phyloP scores from a whole-genome alignment of 2,888 invertebrate species.

The Aradus depressus region DNA sequence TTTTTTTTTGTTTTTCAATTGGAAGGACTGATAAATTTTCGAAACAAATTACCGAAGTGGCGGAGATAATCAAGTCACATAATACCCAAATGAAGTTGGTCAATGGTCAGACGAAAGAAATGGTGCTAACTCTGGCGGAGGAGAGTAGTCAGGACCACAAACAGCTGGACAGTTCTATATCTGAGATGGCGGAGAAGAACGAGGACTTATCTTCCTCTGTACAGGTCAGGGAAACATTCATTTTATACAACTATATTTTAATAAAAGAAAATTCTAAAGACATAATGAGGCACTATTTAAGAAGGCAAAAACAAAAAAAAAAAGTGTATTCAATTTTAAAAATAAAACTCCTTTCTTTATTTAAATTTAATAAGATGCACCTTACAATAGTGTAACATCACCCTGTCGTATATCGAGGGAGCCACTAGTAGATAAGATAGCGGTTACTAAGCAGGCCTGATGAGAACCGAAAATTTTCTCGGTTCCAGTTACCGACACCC shows the following conservation, averaged over 20 bases:
- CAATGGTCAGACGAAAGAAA: conserved; percentile 30
- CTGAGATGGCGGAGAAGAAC: conserved; percentile 24
- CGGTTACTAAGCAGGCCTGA: too few relatives aligned
- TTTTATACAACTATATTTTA: too few relatives aligned
- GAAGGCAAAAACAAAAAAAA: not conserved
- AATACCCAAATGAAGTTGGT: conserved; percentile 35
- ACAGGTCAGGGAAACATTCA: conserved; percentile 27
- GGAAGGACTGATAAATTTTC: conserved; percentile 38
- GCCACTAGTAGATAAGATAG: too few relatives aligned
- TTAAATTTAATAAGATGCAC: too few relatives aligned
- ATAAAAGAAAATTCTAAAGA: too few relatives aligned
- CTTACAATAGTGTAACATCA: too few relatives aligned
- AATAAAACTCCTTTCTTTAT: too few relatives aligned
- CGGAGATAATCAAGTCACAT: conserved; percentile 41
- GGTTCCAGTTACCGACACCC: too few relatives aligned
- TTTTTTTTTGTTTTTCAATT: conserved; percentile 39
- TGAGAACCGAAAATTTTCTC: too few relatives aligned
- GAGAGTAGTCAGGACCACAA: conserved; percentile 33
- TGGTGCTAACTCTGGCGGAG: conserved; percentile 33
- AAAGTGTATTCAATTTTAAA: too few relatives aligned
- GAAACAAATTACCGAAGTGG: conserved; percentile 46
- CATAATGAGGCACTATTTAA: conserved; percentile 2
- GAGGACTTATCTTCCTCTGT: conserved; percentile 27
- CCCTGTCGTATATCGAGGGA: too few relatives aligned
- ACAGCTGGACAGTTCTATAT: conserved; percentile 31